Conservation (phyloP, 2,888 invertebrate species). For the Pinctada fucata region DNA sequence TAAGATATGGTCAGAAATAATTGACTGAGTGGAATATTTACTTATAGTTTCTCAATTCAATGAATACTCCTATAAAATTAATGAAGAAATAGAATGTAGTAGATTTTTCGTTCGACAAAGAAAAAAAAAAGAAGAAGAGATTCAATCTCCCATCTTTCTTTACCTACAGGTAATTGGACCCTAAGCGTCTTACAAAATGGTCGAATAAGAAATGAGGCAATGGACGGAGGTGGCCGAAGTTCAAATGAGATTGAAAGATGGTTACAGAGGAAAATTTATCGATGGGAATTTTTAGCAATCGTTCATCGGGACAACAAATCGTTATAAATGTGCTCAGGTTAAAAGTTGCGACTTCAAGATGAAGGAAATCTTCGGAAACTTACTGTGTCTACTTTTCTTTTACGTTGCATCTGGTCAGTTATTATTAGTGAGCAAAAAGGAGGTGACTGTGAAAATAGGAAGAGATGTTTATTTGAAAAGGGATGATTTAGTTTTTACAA, state of each 20-base stretch:
- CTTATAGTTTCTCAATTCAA: background rate
- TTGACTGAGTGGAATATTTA: background rate
- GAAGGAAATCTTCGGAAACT: background rate
- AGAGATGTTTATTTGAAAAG: constrained; percentile 65
- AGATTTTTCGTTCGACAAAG: no score
- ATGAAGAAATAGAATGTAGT: background rate
- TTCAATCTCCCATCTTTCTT: no score
- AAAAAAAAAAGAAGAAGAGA: no score
- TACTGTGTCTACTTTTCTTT: background rate
- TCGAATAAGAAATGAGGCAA: background rate
- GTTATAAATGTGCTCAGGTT: no score
- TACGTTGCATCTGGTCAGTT: constrained; percentile 37
- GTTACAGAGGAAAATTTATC: no score
- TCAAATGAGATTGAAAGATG: no score
- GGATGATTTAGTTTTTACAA: constrained; percentile 65
- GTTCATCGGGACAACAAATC: no score
- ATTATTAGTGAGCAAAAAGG: constrained; percentile 59
- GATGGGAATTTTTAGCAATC: no score
- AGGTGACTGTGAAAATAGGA: constrained; percentile 69
- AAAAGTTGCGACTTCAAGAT: background rate
- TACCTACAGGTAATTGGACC: no score
- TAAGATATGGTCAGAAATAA: no score
- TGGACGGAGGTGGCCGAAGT: background rate
- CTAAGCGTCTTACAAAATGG: no score
- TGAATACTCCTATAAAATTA: background rate